Base-by-base conservation (phyloP, 2,113 vertebrate genomes). In the Hippopotamus amphibius region DNA sequence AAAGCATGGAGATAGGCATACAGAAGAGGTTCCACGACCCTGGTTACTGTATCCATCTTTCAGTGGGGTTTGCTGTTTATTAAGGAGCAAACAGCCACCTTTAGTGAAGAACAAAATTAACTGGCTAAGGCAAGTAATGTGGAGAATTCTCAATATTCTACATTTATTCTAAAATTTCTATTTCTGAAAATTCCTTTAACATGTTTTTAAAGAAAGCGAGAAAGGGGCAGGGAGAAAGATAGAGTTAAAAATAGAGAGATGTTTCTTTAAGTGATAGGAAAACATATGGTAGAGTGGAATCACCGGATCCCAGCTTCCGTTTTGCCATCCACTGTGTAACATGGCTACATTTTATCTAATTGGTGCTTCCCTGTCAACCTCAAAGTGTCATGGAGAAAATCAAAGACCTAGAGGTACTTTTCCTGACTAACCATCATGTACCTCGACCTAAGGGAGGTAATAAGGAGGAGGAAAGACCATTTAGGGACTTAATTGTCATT, bases 121-220 rank as follows among this genome's bases (percentile, higher is more conserved):
- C 3, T 65, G 53, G 26, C 41, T 66, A 28, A 90, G 71, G 59
- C 2, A 89, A 82, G 12, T 53, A 92, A 66, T 33, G 66, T 16
- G 61, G 28, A 82, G 19, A 97, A 79, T 46, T 82, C 17, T 7
- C 8, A 71, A 15, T 30, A 87, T 43, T 50, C 37, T 71, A 22
- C 7, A 41, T 94, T 92, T 92, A 80, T 81, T 90, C 28, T 77
- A 66, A 79, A 81, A 9, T 71, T 55, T 86, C 37, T 57, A 41
- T 76, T 85, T 41, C 28, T 92, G 48, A 89, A 89, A 85, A 87
- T 50, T 50, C 43, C 15, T 71, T 33, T 37, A 69, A 1, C 13
- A 37, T 55, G 6, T 82, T 93, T 87, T 63, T 93, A 90, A 93
- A 63, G 74, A 88, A 77, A 61, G 66, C 55, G 13, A 86, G 66